Base-by-base conservation (phyloP, 2,888 invertebrate genomes). In the Dasypogon diadema region DNA sequence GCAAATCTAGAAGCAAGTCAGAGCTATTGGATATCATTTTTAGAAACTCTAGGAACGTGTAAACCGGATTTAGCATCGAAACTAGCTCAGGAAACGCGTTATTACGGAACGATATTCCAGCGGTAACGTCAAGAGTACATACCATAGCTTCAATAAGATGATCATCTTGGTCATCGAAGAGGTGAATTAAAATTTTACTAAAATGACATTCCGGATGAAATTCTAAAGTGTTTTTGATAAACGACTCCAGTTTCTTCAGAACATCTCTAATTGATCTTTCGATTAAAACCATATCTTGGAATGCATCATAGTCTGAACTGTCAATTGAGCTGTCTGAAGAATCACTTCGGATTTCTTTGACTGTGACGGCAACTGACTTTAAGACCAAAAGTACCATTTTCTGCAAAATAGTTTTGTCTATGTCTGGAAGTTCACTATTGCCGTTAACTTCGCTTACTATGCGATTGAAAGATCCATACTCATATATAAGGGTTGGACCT, bases 121-220 rank as follows among this genome's bases (percentile, higher is more conserved):
- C 92, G 0, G 93, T 94, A 56, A 96, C 95, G 84, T 96, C 96
- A 63, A 96, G 86, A 42, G 94, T 94, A 84, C 96, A 96, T 5
- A 96, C 93, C 95, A 96, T 95, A 2, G 95, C 93, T 87, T 96
- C 96, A 76, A 96, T 93, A 80, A 96, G 87, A 82, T 94, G 94
- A 85, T 96, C 96, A 83, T 96, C 96, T 84, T 96, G 96, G 85
- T 96, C 95, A 81, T 93, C 93, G 82, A 96, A 96, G 75, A 96
- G 87, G 84, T 94, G 93, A 76, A 96, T 93, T 68, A 96, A 89
- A 89, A 96, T 93, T 86, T 95, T 95, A 0, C 95, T 94, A 80
- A 96, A 91, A 18, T 93, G 92, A 79, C 94, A 93, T 84, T 95
- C 94, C 0, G 96, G 96, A 86, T 95, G 94, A 83, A 93, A 96